phyloP scores from a whole-genome alignment of 2,797 vertebrate genomes.

The Loriculus beryllinus region DNA sequence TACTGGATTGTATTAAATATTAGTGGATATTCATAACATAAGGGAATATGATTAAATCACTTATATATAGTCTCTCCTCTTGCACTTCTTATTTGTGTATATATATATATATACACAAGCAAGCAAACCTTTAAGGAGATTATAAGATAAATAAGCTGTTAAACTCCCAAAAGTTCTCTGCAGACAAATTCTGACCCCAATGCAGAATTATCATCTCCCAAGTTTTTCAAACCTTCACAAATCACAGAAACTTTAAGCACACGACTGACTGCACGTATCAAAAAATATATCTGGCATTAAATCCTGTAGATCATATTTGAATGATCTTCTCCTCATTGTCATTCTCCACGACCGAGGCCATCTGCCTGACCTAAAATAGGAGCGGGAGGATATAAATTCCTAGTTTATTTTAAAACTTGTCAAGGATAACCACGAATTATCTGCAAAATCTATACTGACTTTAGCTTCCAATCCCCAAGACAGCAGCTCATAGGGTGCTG shows the following conservation, averaged over 20 bases:
- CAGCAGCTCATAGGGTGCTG: not conserved
- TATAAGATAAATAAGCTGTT: not conserved
- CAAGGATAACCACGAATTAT: slow-evolving; percentile 7
- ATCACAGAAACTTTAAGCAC: not conserved
- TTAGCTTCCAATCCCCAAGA: not conserved
- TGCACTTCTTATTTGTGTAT: not conserved
- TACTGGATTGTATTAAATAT: not conserved
- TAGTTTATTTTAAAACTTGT: slow-evolving; percentile 31
- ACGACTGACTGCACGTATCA: slow-evolving; percentile 1
- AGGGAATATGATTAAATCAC: not conserved
- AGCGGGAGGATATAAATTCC: slow-evolving; percentile 37
- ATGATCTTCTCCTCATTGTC: slow-evolving; percentile 35
- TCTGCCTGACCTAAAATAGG: slow-evolving; percentile 49
- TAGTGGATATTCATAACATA: not conserved
- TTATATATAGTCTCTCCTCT: not conserved
- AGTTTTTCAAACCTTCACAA: not conserved
- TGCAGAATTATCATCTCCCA: not conserved
- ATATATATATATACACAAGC: accelerated
- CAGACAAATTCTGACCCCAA: not conserved
- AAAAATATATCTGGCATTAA: slow-evolving; percentile 19
- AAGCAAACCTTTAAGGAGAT: not conserved
- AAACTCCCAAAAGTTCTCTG: not conserved
- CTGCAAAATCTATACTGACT: not conserved
- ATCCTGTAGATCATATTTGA: not conserved
- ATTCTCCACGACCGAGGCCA: slow-evolving; percentile 45